Conservation (phyloP, 2,797 vertebrate species). For the Clarias platycephalus region DNA sequence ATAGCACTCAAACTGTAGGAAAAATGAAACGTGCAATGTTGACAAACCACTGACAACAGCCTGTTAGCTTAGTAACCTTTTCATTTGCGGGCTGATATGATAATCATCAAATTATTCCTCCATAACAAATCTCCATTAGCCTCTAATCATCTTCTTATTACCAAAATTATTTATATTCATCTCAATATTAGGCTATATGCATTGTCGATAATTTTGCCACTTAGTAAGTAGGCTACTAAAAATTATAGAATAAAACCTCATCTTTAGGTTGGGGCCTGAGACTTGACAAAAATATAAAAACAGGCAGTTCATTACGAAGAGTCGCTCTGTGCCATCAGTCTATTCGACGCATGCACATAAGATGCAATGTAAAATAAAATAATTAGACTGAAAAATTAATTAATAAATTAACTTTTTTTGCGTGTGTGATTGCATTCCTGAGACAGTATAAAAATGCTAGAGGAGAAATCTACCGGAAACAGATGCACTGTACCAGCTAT, state of each 20-base stretch:
- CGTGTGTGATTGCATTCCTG: background rate
- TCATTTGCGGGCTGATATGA: slow-evolving; percentile 22
- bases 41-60: slow-evolving; percentile 36
- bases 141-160: background rate
- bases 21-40: slow-evolving; percentile 39
- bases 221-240: background rate
- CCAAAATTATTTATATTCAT: background rate
- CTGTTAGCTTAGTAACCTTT: slow-evolving; percentile 34
- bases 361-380: background rate
- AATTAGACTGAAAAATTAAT: background rate
- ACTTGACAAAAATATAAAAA: background rate
- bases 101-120: background rate
- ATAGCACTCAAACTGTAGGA: slow-evolving; percentile 46
- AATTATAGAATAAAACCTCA: background rate
- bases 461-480: background rate
- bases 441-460: no score
- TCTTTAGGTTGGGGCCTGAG: background rate
- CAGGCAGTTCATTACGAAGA: background rate
- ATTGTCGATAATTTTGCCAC: background rate
- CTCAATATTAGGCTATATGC: background rate
- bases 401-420: background rate
- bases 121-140: slow-evolving; percentile 2
- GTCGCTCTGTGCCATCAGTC: background rate
- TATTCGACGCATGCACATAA: background rate
- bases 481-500: background rate